Percentiles rank a stretch among this genome's conserved stretches.
Conservation (phyloP, 2,113 vertebrate genomes). For the Catharus minimus region DNA sequence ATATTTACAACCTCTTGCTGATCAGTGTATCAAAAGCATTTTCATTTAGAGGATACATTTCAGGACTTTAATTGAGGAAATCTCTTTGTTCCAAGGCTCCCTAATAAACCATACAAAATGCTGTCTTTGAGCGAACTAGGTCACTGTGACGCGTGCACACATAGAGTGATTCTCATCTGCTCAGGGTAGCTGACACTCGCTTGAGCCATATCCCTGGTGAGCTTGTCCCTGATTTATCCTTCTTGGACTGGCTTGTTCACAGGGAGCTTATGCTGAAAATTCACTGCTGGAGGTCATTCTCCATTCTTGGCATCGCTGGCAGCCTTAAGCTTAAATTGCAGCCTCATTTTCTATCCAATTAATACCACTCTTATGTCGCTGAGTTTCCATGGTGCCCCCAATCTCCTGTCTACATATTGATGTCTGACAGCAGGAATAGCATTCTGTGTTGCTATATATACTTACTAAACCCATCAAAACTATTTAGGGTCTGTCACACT, state of each 20-base stretch:
- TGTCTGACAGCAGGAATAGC: constrained; percentile 57
- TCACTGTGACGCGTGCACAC: constrained; percentile 9
- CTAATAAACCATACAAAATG: constrained; percentile 46
- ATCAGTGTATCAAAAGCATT: constrained; percentile 45
- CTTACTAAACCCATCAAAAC: constrained; percentile 63
- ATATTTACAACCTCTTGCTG: constrained; percentile 37
- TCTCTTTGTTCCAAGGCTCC: constrained; percentile 35
- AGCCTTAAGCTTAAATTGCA: constrained; percentile 35
- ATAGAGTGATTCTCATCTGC: constrained; percentile 8
- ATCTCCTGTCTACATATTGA: constrained; percentile 56
- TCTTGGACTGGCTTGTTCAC: constrained; percentile 47
- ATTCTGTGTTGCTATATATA: constrained; percentile 35
- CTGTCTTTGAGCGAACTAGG: constrained; percentile 49
- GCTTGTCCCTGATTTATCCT: constrained; percentile 54
- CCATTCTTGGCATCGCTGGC: constrained; percentile 47
- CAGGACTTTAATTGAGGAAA: constrained; percentile 63
- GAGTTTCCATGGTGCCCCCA: constrained; percentile 54
- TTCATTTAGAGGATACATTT: constrained; percentile 59
- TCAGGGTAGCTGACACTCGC: neutral
- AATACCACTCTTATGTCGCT: constrained; percentile 30
- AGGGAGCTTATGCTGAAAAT: constrained; percentile 55
- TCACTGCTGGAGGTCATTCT: constrained; percentile 53
- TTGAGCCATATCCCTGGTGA: constrained; percentile 57
- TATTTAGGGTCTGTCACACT: constrained; percentile 52
- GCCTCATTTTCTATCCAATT: constrained; percentile 36